Percentiles rank a stretch among this genome's conserved stretches.
These are phyloP conservation scores for Drosophila bunnanda DNA, from an alignment of 2,888 invertebrate genomes.

Conservation along the genomic window DNA sequence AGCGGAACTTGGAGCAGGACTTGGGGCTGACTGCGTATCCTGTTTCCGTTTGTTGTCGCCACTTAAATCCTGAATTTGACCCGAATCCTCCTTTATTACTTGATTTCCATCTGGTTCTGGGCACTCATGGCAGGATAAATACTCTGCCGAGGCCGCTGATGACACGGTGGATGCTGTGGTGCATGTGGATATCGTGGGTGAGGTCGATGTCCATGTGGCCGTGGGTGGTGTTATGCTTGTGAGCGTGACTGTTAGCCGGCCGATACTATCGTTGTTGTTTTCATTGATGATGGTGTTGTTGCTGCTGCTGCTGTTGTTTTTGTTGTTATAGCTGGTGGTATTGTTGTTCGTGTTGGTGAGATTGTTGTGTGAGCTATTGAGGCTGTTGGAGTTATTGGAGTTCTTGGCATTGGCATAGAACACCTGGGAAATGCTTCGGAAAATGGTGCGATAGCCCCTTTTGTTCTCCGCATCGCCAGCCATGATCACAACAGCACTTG, in stretches of 20 bases:
- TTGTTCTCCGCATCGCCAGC: slow-evolving; percentile 67
- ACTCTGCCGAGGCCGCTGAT: slow-evolving; percentile 19
- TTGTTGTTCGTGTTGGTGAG: slow-evolving; percentile 21
- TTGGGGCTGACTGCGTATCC: not conserved
- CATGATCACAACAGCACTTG: slow-evolving; percentile 44
- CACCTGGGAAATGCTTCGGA: slow-evolving; percentile 82
- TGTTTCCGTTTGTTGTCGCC: not conserved
- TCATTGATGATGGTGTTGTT: slow-evolving; percentile 19
- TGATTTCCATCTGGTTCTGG: slow-evolving; percentile 10
- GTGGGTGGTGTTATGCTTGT: slow-evolving; percentile 40
- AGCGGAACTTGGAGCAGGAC: not conserved
- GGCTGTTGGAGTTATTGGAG: slow-evolving; percentile 16
- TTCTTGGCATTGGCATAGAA: slow-evolving; percentile 65
- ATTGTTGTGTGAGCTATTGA: slow-evolving; percentile 21
- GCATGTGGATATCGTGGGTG: slow-evolving; percentile 30
- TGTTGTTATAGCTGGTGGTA: slow-evolving; percentile 22
- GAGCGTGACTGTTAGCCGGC: slow-evolving; percentile 18
- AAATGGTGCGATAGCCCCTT: slow-evolving; percentile 73
- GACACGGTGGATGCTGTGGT: slow-evolving; percentile 13
- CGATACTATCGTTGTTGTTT: slow-evolving; percentile 24
- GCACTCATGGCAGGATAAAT: slow-evolving; percentile 42
- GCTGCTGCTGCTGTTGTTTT: slow-evolving; percentile 12
- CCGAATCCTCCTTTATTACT: not conserved
- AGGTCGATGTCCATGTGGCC: slow-evolving; percentile 23
- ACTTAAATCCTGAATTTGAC: not conserved